Conservation (phyloP, 2,113 vertebrate species). For the Lichenostomus cassidix region DNA sequence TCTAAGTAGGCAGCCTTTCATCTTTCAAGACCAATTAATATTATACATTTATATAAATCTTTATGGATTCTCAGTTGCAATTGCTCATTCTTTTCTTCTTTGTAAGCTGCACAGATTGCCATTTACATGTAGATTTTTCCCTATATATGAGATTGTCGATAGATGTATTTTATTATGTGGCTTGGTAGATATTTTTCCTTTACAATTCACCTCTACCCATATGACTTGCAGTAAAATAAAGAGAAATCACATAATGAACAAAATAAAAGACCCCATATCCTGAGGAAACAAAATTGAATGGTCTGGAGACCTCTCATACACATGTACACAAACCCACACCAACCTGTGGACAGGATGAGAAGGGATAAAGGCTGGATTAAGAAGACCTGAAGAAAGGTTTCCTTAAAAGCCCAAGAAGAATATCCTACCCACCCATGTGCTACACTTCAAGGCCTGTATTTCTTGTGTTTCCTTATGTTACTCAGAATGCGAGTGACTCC, state of each 20-base stretch:
- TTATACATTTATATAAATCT: slow-evolving; percentile 10
- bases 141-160: not conserved
- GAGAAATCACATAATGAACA: not conserved
- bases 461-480: not conserved
- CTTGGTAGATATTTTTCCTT: not conserved
- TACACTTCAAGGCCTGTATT: not conserved
- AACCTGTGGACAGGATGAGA: not conserved
- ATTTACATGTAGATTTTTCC: not conserved
- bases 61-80: not conserved
- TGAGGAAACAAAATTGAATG: not conserved
- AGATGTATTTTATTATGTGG: not conserved
- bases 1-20: not conserved
- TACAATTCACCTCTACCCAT: not conserved
- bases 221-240: not conserved
- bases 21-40: slow-evolving; percentile 20
- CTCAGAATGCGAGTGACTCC: not conserved
- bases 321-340: not conserved
- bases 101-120: not conserved
- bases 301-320: not conserved
- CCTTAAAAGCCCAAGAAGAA: not conserved
- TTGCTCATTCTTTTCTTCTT: not conserved
- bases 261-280: not conserved
- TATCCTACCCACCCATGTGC: not conserved
- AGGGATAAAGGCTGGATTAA: not conserved
- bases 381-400: not conserved